A percentile compares a stretch with the other conserved stretches of the same genome.
These are phyloP conservation scores for Eudasyphora cyanicolor DNA, from an alignment of 2,888 invertebrate genomes.

Conservation along the genomic window DNA sequence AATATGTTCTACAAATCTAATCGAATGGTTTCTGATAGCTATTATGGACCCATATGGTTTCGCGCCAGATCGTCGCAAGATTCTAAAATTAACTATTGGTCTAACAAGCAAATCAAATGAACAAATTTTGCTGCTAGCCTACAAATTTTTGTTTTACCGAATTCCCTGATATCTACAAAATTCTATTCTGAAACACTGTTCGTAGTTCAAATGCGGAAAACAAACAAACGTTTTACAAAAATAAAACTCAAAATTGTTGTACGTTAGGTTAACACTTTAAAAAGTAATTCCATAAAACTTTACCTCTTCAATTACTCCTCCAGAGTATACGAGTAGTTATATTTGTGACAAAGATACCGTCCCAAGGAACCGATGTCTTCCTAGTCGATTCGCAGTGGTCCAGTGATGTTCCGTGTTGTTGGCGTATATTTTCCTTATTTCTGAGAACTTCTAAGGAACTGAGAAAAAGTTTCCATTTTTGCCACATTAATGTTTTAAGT, in stretches of 20 bases:
- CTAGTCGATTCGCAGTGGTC: neutral
- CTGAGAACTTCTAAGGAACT: neutral
- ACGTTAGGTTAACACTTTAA: constrained; percentile 48
- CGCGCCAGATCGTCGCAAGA: no score
- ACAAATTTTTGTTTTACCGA: no score
- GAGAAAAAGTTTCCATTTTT: constrained; percentile 13
- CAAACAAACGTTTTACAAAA: neutral
- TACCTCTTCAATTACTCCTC: constrained; percentile 24
- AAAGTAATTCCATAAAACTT: constrained; percentile 57
- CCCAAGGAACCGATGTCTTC: neutral
- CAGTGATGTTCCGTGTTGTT: constrained; percentile 29
- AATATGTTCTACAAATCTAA: no score
- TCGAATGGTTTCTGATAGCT: no score
- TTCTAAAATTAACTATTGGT: no score
- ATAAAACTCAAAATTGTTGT: constrained; percentile 5
- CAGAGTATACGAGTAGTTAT: constrained; percentile 17
- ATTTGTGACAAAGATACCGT: neutral
- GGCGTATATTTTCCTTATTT: constrained; percentile 8
- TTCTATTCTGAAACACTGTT: no score
- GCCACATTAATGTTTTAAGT: constrained; percentile 57
- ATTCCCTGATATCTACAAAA: no score
- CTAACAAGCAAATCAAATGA: no score
- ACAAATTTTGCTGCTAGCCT: no score
- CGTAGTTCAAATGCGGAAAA: neutral
- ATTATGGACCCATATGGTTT: no score